Conservation (phyloP, 2,797 vertebrate genomes). For the Pygocentrus nattereri region DNA sequence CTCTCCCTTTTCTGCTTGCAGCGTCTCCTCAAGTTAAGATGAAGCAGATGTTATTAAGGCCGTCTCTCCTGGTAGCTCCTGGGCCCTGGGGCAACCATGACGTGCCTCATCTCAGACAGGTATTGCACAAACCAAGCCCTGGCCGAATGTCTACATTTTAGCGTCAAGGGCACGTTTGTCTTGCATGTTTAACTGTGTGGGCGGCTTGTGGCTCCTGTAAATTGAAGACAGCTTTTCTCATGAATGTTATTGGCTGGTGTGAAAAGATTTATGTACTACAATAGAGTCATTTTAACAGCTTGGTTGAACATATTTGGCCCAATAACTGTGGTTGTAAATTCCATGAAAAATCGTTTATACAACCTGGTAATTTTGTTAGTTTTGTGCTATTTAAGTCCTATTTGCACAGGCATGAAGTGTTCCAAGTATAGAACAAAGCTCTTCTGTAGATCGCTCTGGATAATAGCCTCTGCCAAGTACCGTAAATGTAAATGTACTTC, state of each 20-base stretch:
- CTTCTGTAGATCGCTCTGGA: no score
- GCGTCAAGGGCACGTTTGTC: not conserved
- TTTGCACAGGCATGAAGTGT: not conserved
- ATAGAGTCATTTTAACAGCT: not conserved
- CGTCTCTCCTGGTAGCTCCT: slow-evolving; percentile 77
- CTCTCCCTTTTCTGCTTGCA: slow-evolving; percentile 28
- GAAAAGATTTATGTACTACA: not conserved
- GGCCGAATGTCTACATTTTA: not conserved
- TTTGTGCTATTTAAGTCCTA: not conserved
- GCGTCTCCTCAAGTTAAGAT: slow-evolving; percentile 62
- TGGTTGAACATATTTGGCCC: not conserved
- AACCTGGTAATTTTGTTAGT: not conserved
- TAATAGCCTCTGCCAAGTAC: not conserved
- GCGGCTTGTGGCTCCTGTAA: not conserved
- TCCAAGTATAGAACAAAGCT: not conserved
- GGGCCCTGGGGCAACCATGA: slow-evolving; percentile 47
- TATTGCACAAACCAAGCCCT: not conserved
- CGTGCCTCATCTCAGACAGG: slow-evolving; percentile 42
- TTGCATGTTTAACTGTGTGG: not conserved
- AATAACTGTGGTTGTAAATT: not conserved
- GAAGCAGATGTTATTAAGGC: slow-evolving; percentile 70
- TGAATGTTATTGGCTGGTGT: not conserved
- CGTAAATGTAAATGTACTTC: not conserved
- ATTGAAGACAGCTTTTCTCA: not conserved
- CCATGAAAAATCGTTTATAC: not conserved